These are phyloP conservation scores for Myopa tessellatipennis DNA, from an alignment of 2,888 invertebrate genomes.

Conservation along the genomic window DNA sequence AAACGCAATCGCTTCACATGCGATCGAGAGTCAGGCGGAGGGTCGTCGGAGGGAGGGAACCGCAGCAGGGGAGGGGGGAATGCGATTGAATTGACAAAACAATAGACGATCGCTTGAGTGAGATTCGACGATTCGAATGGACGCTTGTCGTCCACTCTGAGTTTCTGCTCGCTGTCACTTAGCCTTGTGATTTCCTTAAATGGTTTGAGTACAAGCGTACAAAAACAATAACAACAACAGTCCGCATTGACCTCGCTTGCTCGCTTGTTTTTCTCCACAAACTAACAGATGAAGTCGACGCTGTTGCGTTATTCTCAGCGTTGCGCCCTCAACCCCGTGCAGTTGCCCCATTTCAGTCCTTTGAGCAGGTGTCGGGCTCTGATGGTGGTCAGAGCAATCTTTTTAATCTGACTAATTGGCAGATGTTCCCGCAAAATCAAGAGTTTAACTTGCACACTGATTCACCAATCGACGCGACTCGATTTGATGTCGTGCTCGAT, in stretches of 20 bases:
- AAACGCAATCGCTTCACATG: no score
- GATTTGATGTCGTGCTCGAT: not conserved
- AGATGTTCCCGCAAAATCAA: conserved; percentile 14
- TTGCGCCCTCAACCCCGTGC: not conserved
- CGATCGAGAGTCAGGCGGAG: not conserved
- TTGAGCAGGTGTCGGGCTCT: conserved; percentile 25
- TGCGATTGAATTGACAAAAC: not conserved
- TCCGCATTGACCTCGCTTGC: conserved; percentile 1
- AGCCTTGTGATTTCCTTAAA: conserved; percentile 22
- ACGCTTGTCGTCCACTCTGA: no score
- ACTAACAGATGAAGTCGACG: no score
- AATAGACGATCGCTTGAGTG: not conserved
- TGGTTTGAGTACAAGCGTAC: not conserved
- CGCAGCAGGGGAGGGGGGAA: not conserved
- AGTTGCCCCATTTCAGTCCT: not conserved
- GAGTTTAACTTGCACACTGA: conserved; percentile 6
- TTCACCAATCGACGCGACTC: not conserved
- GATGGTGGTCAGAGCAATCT: conserved; percentile 31
- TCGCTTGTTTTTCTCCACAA: no score
- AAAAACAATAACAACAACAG: not conserved
- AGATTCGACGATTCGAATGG: no score
- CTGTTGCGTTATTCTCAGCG: not conserved
- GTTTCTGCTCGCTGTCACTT: not conserved
- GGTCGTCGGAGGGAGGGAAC: not conserved
- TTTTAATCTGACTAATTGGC: conserved; percentile 31